phyloP scores from a whole-genome alignment of 2,888 invertebrate species.

The Eristalis tenax region DNA sequence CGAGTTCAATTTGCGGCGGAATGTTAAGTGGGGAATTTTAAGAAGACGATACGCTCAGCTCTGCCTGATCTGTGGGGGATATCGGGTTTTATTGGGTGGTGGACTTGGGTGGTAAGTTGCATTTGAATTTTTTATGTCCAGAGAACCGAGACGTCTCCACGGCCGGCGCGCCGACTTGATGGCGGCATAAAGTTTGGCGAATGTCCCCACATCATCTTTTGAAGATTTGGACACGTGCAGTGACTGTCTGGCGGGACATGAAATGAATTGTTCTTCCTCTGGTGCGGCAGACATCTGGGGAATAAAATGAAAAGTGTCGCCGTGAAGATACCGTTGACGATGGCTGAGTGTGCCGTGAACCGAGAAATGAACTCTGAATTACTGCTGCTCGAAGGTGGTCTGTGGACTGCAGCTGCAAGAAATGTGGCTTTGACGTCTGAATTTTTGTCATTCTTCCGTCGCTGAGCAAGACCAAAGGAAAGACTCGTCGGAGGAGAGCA shows the following conservation, averaged over 20 bases:
- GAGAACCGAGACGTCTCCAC: neutral
- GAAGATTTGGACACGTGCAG: neutral
- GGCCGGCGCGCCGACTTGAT: neutral
- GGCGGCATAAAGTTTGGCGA: neutral
- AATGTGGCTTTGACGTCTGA: too few species aligned
- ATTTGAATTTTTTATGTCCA: constrained; percentile 40
- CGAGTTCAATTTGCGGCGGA: constrained; percentile 68
- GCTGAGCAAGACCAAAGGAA: too few species aligned
- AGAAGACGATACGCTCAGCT: constrained; percentile 18
- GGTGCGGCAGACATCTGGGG: neutral
- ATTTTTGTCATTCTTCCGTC: too few species aligned
- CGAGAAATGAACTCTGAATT: neutral
- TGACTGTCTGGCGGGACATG: neutral
- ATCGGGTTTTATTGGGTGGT: constrained; percentile 61
- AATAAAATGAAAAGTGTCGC: neutral
- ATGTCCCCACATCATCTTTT: neutral
- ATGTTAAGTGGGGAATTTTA: constrained; percentile 67
- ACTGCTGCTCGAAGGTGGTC: too few species aligned
- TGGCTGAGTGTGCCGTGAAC: neutral
- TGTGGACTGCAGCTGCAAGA: too few species aligned
- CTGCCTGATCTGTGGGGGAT: neutral
- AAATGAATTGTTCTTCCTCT: neutral
- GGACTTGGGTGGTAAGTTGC: constrained; percentile 64
- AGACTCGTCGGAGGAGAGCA: too few species aligned
- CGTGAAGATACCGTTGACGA: neutral